These are phyloP conservation scores for Melanocharis versteri DNA, from an alignment of 2,113 vertebrate species.

Conservation along the genomic window DNA sequence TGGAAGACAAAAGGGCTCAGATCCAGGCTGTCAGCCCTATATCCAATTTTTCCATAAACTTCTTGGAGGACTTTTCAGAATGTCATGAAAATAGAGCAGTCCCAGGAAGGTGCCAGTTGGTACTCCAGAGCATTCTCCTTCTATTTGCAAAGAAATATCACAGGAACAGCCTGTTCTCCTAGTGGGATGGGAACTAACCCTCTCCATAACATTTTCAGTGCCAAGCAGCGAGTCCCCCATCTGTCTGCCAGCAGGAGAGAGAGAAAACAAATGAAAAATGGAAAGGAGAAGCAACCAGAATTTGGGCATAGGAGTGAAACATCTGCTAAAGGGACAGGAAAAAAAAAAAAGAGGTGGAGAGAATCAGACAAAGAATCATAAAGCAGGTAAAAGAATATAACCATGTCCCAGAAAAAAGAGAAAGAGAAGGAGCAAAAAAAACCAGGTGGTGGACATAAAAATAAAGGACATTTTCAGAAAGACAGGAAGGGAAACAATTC, in stretches of 20 bases:
- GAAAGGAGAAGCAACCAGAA: background rate
- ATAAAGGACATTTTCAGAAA: background rate
- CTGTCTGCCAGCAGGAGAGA: conserved; percentile 44
- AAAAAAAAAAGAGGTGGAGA: background rate
- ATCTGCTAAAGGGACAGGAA: conserved; percentile 4
- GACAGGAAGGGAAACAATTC: background rate
- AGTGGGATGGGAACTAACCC: conserved; percentile 34
- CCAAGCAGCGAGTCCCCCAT: conserved; percentile 51
- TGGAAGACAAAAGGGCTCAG: background rate
- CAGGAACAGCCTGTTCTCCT: conserved; percentile 57
- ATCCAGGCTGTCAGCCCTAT: background rate
- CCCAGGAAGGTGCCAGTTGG: conserved; percentile 32
- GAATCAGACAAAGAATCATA: background rate
- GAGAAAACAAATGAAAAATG: conserved; percentile 49
- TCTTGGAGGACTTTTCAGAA: background rate
- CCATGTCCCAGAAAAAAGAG: background rate
- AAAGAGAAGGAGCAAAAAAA: rapidly evolving
- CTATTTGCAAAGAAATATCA: conserved; percentile 49
- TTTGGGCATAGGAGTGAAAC: conserved; percentile 13
- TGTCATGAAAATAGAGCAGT: conserved; percentile 6
- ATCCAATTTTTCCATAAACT: background rate
- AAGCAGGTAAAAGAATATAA: background rate
- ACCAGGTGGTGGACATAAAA: background rate
- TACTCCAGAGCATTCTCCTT: background rate
- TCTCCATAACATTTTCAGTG: conserved; percentile 23